Conservation (phyloP, 2,797 vertebrate species). For the Phrynocephalus forsythii region DNA sequence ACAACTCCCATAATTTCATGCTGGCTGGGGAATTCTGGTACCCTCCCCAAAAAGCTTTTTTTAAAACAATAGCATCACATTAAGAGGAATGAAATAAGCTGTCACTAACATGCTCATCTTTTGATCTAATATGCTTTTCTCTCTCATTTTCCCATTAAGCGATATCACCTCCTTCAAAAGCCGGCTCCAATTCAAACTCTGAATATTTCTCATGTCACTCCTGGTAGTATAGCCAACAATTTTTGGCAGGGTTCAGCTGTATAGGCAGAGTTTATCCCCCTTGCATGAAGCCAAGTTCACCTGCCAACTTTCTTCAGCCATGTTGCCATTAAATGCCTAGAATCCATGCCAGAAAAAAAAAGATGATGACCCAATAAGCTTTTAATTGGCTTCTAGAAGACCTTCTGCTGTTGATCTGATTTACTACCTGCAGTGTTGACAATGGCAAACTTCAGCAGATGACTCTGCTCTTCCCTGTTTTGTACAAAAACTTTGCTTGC, state of each 20-base stretch:
- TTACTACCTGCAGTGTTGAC: not conserved
- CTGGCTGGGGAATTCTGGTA: too few species aligned
- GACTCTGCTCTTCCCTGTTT: not conserved
- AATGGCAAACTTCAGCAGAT: not conserved
- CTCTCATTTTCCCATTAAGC: not conserved
- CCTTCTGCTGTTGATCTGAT: not conserved
- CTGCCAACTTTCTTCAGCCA: not conserved
- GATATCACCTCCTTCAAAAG: not conserved
- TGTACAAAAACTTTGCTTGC: not conserved
- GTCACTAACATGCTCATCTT: not conserved
- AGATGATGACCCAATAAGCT: not conserved
- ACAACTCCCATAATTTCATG: too few species aligned
- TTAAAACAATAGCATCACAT: not conserved
- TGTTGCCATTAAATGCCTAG: not conserved
- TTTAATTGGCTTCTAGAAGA: not conserved
- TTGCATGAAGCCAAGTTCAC: not conserved
- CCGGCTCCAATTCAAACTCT: not conserved
- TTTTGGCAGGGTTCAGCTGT: not conserved
- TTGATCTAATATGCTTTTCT: not conserved
- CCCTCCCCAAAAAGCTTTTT: not conserved
- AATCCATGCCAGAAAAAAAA: not conserved
- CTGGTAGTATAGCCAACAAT: not conserved
- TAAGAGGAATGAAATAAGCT: not conserved
- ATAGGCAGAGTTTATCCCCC: not conserved
- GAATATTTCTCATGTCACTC: not conserved